These are phyloP conservation scores for Cenopis cana DNA, from an alignment of 2,888 invertebrate species.

Conservation along the genomic window DNA sequence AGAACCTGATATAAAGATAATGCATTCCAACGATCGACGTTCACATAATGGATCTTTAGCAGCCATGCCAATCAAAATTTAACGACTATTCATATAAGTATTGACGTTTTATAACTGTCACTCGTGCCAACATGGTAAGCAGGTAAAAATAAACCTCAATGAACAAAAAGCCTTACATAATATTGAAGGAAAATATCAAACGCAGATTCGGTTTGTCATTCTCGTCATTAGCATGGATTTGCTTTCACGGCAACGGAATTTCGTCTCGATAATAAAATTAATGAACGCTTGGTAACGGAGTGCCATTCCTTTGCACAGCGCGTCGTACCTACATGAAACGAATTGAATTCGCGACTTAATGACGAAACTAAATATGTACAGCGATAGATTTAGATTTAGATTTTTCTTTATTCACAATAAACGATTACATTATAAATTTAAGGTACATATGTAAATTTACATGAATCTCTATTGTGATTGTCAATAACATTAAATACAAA, in stretches of 20 bases:
- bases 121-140: slow-evolving; percentile 6
- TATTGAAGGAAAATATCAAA: slow-evolving; percentile 28
- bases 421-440: too few species aligned
- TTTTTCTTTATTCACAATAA: too few species aligned
- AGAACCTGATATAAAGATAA: slow-evolving; percentile 38
- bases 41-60: slow-evolving; percentile 28
- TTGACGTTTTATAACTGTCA: slow-evolving; percentile 30
- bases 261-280: slow-evolving; percentile 47
- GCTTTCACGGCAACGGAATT: slow-evolving; percentile 43
- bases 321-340: not conserved
- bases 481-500: too few species aligned
- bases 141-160: slow-evolving; percentile 27
- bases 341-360: slow-evolving; percentile 31
- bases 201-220: slow-evolving; percentile 39
- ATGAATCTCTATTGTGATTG: too few species aligned
- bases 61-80: slow-evolving; percentile 33
- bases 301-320: slow-evolving; percentile 20
- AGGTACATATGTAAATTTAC: too few species aligned
- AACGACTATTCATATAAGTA: slow-evolving; percentile 22
- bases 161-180: slow-evolving; percentile 37
- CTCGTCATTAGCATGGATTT: slow-evolving; percentile 41
- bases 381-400: too few species aligned
- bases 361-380: slow-evolving; percentile 11
- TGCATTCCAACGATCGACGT: slow-evolving; percentile 25
- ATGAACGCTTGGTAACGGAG: slow-evolving; percentile 39